Conservation (phyloP, 2,888 invertebrate species). For the Nemotelus pantherinus region DNA sequence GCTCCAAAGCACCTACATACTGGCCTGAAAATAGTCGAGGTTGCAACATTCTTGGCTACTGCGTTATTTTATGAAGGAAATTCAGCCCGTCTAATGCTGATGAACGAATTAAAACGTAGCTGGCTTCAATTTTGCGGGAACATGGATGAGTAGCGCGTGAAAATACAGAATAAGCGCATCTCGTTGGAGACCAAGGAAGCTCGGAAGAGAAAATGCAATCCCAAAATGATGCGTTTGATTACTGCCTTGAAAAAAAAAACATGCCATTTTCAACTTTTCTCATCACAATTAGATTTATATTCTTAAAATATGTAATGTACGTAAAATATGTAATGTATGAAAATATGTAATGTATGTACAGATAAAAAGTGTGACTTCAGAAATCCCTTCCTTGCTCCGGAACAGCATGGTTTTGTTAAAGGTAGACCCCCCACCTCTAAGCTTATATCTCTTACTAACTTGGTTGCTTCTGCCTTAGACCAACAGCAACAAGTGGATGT, state of each 20-base stretch:
- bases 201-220: too few relatives aligned
- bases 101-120: background rate
- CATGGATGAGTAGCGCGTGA: background rate
- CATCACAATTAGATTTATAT: background rate
- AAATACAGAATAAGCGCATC: slow-evolving; percentile 1
- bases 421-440: too few relatives aligned
- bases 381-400: too few relatives aligned
- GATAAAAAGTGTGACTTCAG: too few relatives aligned
- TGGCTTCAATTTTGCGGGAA: background rate
- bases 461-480: too few relatives aligned
- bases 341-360: too few relatives aligned
- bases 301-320: background rate
- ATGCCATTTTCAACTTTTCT: background rate
- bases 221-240: background rate
- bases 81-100: background rate
- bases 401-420: too few relatives aligned
- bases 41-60: slow-evolving; percentile 48
- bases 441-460: too few relatives aligned
- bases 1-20: slow-evolving; percentile 18
- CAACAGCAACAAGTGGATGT: too few relatives aligned
- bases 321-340: too few relatives aligned
- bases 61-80: slow-evolving; percentile 39
- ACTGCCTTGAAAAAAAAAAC: background rate
- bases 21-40: slow-evolving; percentile 49
- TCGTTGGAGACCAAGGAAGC: background rate